Percentiles rank a stretch among this genome's conserved stretches.
Evolutionary conservation across 2,113 vertebrate genomes (phyloP).

Genomic region (Nothobranchius kuhntae): DNA sequence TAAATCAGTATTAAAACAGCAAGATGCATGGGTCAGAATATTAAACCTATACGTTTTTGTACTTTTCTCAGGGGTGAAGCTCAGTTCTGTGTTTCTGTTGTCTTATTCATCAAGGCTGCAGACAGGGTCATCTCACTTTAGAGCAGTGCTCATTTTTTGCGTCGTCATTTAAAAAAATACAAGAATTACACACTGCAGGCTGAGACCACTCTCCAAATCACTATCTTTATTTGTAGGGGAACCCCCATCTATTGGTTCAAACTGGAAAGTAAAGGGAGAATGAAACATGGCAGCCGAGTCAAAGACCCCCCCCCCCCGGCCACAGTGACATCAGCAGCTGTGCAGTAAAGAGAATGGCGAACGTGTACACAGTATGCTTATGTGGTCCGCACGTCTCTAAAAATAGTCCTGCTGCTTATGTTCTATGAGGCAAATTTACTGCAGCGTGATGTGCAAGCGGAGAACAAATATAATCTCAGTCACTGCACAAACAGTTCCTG

Average conservation of each 20-base stretch:
- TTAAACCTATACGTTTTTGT: background rate
- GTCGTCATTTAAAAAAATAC: too few species aligned
- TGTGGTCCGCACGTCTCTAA: conserved; percentile 38
- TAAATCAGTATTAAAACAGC: too few species aligned
- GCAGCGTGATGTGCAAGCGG: conserved; percentile 19
- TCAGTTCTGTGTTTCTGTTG: conserved; percentile 1
- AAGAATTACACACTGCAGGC: conserved; percentile 8
- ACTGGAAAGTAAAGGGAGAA: conserved; percentile 8
- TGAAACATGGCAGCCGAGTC: conserved; percentile 61
- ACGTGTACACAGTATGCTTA: conserved; percentile 43
- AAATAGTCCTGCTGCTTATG: conserved; percentile 41
- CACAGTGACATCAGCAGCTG: conserved; percentile 61
- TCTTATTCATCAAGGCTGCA: conserved; percentile 40
- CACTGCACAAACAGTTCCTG: conserved; percentile 30
- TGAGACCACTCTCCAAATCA: conserved; percentile 51
- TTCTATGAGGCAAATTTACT: conserved; percentile 6
- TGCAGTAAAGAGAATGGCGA: conserved; percentile 19
- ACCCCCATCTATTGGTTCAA: background rate
- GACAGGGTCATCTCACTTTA: conserved; percentile 37
- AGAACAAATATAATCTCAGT: conserved; percentile 11
- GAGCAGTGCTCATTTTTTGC: too few species aligned
- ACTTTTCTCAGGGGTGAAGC: conserved; percentile 4
- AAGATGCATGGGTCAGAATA: background rate
- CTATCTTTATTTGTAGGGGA: conserved; percentile 21
- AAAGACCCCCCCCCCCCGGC: conserved; percentile 40